phyloP scores from a whole-genome alignment of 2,113 vertebrate species.

The Bos javanicus region DNA sequence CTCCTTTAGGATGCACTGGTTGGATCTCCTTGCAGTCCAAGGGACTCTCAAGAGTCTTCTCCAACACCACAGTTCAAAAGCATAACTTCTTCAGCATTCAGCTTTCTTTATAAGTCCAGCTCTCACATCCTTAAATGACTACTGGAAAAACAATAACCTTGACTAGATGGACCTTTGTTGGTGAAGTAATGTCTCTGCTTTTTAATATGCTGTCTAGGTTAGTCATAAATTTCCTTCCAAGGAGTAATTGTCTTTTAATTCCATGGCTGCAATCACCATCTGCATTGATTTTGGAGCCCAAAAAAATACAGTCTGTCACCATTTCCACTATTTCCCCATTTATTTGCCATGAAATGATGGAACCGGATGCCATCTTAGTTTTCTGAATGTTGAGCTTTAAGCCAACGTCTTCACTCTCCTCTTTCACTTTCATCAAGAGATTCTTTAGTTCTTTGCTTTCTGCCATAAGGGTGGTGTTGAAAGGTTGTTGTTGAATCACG shows the following conservation, averaged over 20 bases:
- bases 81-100: background rate
- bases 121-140: background rate
- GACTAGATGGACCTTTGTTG: background rate
- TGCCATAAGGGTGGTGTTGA: background rate
- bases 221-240: background rate
- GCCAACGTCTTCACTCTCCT: background rate
- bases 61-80: background rate
- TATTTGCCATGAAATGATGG: background rate
- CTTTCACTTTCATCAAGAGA: background rate
- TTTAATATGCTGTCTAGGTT: background rate
- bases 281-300: background rate
- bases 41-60: background rate
- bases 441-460: background rate
- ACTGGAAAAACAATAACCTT: background rate
- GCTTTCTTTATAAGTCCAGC: background rate
- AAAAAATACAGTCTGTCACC: fast-evolving
- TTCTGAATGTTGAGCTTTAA: background rate
- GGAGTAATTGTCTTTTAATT: background rate
- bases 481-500: too few species aligned
- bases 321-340: background rate
- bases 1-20: background rate
- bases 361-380: fast-evolving
- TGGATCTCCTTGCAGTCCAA: background rate
- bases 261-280: background rate
- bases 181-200: background rate